Conservation (phyloP, 2,888 invertebrate genomes). For the Parapristionchus giblindavisi region DNA sequence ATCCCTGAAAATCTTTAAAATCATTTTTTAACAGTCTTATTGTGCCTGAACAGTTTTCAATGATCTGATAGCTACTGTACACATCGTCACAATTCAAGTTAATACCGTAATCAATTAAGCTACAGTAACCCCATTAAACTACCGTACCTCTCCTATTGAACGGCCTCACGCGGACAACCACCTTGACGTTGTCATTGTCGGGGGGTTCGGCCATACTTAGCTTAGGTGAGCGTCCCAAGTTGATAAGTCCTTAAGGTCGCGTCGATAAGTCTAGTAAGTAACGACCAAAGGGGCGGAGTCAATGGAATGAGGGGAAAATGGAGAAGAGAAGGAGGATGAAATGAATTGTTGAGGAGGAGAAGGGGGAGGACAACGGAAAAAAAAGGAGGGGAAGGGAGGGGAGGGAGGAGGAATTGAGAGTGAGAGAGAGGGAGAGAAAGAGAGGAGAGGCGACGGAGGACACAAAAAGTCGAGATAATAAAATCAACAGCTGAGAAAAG, state of each 20-base stretch:
- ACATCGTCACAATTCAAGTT: background rate
- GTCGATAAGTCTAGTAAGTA: too few relatives aligned
- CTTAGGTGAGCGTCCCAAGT: too few relatives aligned
- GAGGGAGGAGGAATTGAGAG: background rate
- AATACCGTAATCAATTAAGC: background rate
- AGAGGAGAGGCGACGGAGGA: constrained; percentile 2
- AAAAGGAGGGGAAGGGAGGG: background rate
- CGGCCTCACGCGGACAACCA: constrained; percentile 96
- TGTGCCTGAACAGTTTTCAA: background rate
- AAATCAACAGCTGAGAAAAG: background rate
- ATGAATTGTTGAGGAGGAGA: background rate
- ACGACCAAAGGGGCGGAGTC: too few relatives aligned
- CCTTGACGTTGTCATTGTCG: constrained; percentile 83
- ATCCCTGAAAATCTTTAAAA: background rate
- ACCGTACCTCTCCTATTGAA: constrained; percentile 94
- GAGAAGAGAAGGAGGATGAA: too few relatives aligned
- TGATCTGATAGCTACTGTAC: background rate
- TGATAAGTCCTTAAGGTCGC: too few relatives aligned
- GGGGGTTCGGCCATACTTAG: constrained; percentile 27
- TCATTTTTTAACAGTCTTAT: background rate
- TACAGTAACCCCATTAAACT: background rate
- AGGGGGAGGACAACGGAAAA: background rate
- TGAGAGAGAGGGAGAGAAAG: constrained; percentile 7
- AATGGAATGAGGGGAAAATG: too few relatives aligned
- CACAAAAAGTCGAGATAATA: background rate